Conservation (phyloP, 2,888 invertebrate species). For the Spodoptera exigua region DNA sequence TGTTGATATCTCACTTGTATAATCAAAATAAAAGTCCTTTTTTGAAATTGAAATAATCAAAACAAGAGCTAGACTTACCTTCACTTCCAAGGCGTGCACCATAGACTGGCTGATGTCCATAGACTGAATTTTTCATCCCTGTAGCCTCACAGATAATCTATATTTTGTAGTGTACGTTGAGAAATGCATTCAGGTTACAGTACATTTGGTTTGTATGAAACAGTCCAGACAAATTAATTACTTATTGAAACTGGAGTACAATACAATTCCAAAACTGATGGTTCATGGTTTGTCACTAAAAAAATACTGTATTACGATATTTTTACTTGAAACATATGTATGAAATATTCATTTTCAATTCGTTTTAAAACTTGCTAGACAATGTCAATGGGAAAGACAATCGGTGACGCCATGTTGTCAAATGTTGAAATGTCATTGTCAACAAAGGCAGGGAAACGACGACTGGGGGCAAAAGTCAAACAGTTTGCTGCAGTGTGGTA, state of each 20-base stretch:
- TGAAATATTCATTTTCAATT: not conserved
- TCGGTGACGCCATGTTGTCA: conserved; percentile 14
- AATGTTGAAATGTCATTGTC: no score
- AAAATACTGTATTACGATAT: no score
- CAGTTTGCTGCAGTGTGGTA: conserved; percentile 11
- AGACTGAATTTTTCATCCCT: not conserved
- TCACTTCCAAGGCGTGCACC: conserved; percentile 22
- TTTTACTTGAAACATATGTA: no score
- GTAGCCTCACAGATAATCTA: not conserved
- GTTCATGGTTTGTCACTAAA: no score
- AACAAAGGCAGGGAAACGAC: not conserved
- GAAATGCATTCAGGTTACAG: no score
- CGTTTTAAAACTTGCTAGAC: not conserved
- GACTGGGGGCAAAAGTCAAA: conserved; percentile 49
- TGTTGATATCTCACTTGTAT: not conserved
- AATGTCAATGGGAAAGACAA: not conserved
- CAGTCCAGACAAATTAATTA: no score
- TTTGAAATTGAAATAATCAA: conserved; percentile 9
- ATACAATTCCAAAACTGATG: no score
- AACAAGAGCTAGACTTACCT: conserved; percentile 25
- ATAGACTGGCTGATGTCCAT: conserved; percentile 14
- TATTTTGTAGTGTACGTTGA: no score
- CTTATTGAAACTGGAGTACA: no score
- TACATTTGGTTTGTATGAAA: no score
- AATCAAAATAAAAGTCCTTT: not conserved